These are phyloP conservation scores for Grallaria varia DNA, from an alignment of 2,113 vertebrate species.

Conservation along the genomic window DNA sequence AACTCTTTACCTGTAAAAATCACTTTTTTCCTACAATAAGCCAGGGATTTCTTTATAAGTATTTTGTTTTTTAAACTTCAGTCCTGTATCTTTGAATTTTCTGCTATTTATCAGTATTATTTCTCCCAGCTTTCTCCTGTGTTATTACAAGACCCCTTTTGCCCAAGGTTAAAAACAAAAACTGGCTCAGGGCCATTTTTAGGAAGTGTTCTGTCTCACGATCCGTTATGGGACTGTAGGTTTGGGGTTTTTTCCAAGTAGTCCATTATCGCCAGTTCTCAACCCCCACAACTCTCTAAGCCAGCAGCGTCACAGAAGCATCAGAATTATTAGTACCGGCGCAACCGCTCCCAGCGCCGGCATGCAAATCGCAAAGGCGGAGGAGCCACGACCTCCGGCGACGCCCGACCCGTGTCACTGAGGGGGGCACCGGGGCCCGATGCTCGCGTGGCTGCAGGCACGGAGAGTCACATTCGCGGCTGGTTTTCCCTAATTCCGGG, in stretches of 20 bases:
- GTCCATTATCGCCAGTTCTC: background rate
- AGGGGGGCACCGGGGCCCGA: background rate
- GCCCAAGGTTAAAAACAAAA: background rate
- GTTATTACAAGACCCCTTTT: background rate
- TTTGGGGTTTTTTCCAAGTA: background rate
- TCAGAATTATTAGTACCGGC: accelerated
- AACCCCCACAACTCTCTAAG: accelerated
- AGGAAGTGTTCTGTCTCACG: background rate
- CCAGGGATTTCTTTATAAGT: background rate
- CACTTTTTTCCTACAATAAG: background rate
- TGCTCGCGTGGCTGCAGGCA: background rate
- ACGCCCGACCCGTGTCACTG: accelerated
- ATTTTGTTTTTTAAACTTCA: background rate
- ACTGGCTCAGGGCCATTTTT: background rate
- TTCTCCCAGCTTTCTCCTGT: background rate
- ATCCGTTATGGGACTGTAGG: accelerated
- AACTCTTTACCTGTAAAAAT: background rate
- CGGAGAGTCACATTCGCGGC: accelerated
- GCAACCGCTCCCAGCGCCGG: accelerated
- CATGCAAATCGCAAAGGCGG: accelerated
- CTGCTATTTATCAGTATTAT: background rate
- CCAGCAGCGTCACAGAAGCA: background rate
- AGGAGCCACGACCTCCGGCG: accelerated
- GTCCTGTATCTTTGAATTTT: background rate
- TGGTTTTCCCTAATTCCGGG: accelerated